Evolutionary conservation across 2,113 vertebrate species (phyloP).

Genomic region (Malaclemys terrapin): DNA sequence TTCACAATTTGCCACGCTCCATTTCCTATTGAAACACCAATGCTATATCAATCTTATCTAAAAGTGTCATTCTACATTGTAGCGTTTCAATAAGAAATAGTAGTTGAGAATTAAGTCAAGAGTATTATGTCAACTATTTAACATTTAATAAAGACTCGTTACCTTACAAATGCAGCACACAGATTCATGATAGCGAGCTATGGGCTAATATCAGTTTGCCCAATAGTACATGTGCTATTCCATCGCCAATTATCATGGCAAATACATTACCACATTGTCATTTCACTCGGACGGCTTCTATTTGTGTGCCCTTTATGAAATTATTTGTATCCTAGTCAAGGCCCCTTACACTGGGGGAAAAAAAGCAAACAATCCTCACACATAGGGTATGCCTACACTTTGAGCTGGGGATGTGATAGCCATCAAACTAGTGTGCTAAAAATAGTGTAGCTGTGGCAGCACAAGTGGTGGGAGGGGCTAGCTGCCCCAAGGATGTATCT

Average conservation of each 20-base stretch:
- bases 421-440: not conserved
- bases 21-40: conserved; percentile 53
- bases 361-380: not conserved
- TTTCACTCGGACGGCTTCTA: not conserved
- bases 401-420: not conserved
- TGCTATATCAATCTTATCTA: conserved; percentile 16
- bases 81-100: conserved; percentile 18
- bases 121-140: conserved; percentile 33
- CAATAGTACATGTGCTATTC: not conserved
- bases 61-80: not conserved
- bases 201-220: not conserved
- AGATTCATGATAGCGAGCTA: conserved; percentile 20
- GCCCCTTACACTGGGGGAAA: not conserved
- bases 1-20: conserved; percentile 23
- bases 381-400: rapidly evolving
- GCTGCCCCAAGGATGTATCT: not conserved
- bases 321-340: not conserved
- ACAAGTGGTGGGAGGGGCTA: not conserved
- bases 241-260: not conserved
- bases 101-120: conserved; percentile 50
- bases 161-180: conserved; percentile 9
- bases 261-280: rapidly evolving
- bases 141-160: conserved; percentile 42
- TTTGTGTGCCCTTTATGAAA: not conserved
- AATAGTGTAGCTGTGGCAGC: not conserved